Percentiles rank a stretch among this genome's conserved stretches.
Evolutionary conservation across 2,797 vertebrate genomes (phyloP).

Genomic region (Propithecus perrieri): DNA sequence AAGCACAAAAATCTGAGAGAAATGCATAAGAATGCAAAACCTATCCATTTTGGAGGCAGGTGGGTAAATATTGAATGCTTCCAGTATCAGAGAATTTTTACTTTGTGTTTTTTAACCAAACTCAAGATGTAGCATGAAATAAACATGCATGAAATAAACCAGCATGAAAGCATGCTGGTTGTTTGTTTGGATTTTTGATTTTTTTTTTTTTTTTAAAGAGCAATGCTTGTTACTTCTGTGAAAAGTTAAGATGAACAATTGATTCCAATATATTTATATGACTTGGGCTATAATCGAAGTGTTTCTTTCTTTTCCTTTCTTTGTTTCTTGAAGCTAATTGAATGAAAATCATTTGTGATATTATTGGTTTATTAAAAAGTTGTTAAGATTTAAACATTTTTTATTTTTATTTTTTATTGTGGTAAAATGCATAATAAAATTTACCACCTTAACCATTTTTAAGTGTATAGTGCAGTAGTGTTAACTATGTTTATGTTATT

Average conservation of each 20-base stretch:
- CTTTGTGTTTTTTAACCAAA: not conserved
- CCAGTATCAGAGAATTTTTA: not conserved
- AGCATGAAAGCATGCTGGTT: not conserved
- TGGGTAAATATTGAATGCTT: not conserved
- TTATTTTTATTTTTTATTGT: not conserved
- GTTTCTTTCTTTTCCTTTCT: not conserved
- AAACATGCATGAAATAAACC: conserved; percentile 4
- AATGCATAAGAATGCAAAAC: not conserved
- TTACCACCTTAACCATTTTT: not conserved
- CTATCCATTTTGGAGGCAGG: not conserved
- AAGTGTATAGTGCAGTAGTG: not conserved
- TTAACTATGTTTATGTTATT: not conserved
- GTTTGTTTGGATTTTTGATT: not conserved
- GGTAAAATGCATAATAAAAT: not conserved
- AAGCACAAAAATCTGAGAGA: conserved; percentile 24
- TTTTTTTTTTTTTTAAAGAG: not conserved
- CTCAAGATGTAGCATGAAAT: not conserved
- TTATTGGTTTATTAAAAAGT: not conserved
- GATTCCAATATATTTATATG: not conserved
- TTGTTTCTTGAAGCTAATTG: not conserved
- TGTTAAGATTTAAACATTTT: not conserved
- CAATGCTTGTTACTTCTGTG: not conserved
- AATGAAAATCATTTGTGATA: not conserved
- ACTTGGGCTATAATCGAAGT: not conserved
- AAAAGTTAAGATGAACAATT: not conserved